A percentile compares a stretch with the other conserved stretches of the same genome.
Conservation (phyloP, 1,140 invertebrate genomes). For the Popillia japonica region DNA sequence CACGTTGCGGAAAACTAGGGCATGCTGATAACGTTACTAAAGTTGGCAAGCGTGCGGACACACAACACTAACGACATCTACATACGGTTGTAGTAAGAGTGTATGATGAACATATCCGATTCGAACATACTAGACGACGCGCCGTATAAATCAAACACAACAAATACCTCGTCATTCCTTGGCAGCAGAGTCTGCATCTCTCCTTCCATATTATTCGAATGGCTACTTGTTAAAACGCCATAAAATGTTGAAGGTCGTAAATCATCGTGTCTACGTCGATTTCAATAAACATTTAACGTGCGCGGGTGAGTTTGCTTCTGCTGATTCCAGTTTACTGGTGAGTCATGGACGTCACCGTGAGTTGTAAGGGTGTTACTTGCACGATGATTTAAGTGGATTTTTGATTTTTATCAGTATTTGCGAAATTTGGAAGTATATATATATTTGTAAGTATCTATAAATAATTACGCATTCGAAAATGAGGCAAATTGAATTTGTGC, state of each 20-base stretch:
- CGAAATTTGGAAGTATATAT: background rate
- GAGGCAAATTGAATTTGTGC: no score
- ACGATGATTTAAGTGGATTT: background rate
- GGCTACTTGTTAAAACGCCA: slow-evolving; percentile 31
- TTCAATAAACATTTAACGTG: slow-evolving; percentile 30
- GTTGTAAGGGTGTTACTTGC: background rate
- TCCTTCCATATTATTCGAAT: background rate
- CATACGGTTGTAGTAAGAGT: background rate
- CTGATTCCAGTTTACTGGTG: slow-evolving; percentile 6
- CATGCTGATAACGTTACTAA: slow-evolving; percentile 13
- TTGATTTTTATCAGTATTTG: background rate
- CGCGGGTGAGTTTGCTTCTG: slow-evolving; percentile 23
- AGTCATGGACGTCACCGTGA: background rate
- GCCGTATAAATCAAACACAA: slow-evolving; percentile 26
- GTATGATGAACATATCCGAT: slow-evolving; percentile 15
- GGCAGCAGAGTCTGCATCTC: background rate
- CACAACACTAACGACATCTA: background rate
- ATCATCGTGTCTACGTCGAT: slow-evolving; percentile 24
- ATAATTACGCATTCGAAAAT: background rate
- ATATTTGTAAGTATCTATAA: background rate
- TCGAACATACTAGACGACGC: background rate
- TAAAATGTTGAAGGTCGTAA: slow-evolving; percentile 12
- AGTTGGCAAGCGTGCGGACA: background rate
- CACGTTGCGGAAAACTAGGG: background rate
- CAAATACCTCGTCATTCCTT: slow-evolving; percentile 27